Percentiles rank a stretch among this genome's conserved stretches.
phyloP scores from a whole-genome alignment of 2,113 vertebrate species.

The Ophiodon elongatus region DNA sequence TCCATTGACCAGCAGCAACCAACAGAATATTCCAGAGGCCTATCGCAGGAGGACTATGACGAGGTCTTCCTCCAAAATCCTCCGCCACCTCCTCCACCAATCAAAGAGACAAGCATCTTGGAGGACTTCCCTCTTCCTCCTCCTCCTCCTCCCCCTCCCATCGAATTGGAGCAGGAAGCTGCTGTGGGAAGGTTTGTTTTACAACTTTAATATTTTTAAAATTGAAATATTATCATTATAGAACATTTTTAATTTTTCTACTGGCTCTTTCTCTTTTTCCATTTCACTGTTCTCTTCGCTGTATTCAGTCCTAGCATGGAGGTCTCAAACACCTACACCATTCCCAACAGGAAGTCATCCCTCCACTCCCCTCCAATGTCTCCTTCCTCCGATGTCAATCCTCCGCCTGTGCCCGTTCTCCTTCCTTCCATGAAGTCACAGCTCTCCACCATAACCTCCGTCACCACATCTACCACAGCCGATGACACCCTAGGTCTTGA shows the following conservation, averaged over 20 bases:
- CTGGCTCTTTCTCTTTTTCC: background rate
- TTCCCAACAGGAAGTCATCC: background rate
- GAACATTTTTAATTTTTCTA: background rate
- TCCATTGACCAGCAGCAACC: background rate
- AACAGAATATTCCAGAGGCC: conserved; percentile 35
- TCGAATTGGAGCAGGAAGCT: conserved; percentile 35
- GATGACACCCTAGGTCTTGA: conserved; percentile 61
- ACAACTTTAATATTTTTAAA: background rate
- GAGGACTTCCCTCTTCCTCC: conserved; percentile 80
- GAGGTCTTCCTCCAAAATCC: conserved; percentile 88
- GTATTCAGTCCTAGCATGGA: conserved; percentile 5
- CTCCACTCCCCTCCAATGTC: conserved; percentile 2
- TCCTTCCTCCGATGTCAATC: conserved; percentile 4
- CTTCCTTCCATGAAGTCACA: background rate
- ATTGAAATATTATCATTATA: background rate
- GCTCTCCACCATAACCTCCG: conserved; percentile 7
- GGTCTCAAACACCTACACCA: background rate
- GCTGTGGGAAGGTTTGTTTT: conserved; percentile 45
- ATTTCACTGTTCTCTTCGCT: background rate
- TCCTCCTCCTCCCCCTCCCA: conserved; percentile 72
- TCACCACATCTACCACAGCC: background rate
- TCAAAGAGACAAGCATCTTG: conserved; percentile 64
- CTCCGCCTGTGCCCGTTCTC: background rate
- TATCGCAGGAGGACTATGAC: conserved; percentile 78
- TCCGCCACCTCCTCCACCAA: conserved; percentile 54